A percentile compares a stretch with the other conserved stretches of the same genome.
Evolutionary conservation across 2,797 vertebrate genomes (phyloP).

Genomic region (Anguilla obscura): DNA sequence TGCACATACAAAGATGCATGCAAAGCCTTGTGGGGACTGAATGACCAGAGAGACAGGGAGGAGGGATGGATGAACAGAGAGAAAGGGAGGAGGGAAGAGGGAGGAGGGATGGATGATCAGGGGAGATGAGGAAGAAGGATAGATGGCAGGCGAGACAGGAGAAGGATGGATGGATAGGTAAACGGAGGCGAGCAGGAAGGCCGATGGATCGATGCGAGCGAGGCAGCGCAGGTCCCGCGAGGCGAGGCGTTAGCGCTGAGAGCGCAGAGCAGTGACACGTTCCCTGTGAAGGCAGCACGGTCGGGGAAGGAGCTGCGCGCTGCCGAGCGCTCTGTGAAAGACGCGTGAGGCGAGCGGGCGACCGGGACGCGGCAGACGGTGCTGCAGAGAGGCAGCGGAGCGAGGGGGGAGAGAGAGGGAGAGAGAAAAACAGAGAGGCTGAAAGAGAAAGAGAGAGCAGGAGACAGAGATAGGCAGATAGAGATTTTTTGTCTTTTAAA

Average conservation of each 20-base stretch:
- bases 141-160: constrained; percentile 50
- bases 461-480: not conserved
- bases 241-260: constrained; percentile 63
- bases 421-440: not conserved
- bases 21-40: not conserved
- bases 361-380: constrained; percentile 65
- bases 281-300: constrained; percentile 55
- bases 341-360: constrained; percentile 48
- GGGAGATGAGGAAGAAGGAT: constrained; percentile 34
- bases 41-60: not conserved
- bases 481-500: not conserved
- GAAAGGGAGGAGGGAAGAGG: not conserved
- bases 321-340: constrained; percentile 42
- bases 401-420: constrained; percentile 42
- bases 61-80: constrained; percentile 40
- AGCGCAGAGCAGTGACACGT: constrained; percentile 62
- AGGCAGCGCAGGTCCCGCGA: constrained; percentile 57
- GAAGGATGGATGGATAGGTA: constrained; percentile 60
- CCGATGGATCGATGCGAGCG: constrained; percentile 60
- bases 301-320: constrained; percentile 46
- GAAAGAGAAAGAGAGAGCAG: not conserved
- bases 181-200: constrained; percentile 56
- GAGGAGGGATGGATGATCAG: constrained; percentile 37
- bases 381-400: constrained; percentile 63
- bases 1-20: not conserved